Percentiles rank a stretch among this genome's conserved stretches.
Evolutionary conservation across 2,797 vertebrate genomes (phyloP).

Genomic region (Psittacula echo): DNA sequence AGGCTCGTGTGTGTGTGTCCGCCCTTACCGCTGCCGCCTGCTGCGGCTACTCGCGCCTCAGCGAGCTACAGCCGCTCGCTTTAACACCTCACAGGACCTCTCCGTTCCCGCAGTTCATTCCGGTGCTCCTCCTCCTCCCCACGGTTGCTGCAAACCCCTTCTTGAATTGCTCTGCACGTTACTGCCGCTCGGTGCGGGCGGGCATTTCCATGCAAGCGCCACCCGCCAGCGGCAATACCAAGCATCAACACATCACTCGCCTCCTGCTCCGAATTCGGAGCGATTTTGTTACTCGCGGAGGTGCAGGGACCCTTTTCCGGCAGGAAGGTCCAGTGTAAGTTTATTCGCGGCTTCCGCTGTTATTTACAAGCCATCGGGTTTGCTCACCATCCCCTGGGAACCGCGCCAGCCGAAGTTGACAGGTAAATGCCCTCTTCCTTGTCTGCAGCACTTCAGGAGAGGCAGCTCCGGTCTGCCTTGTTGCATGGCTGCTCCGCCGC

Average conservation of each 20-base stretch:
- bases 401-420: conserved; percentile 18
- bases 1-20: too few relatives aligned
- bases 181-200: background rate
- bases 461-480: background rate
- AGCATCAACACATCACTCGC: background rate
- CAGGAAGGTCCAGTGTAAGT: conserved; percentile 12
- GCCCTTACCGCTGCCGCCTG: background rate
- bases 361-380: background rate
- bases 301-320: background rate
- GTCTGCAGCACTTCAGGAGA: background rate
- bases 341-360: conserved; percentile 8
- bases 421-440: conserved; percentile 49
- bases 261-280: background rate
- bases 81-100: background rate
- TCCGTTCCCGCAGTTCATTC: background rate
- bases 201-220: background rate
- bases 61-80: conserved; percentile 3
- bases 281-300: background rate
- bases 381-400: background rate
- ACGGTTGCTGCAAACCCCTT: background rate
- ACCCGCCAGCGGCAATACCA: background rate
- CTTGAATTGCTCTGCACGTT: background rate
- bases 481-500: background rate
- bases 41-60: background rate
- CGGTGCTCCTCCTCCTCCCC: background rate